phyloP scores from a whole-genome alignment of 2,113 vertebrate species.

The Aplodontia rufa region DNA sequence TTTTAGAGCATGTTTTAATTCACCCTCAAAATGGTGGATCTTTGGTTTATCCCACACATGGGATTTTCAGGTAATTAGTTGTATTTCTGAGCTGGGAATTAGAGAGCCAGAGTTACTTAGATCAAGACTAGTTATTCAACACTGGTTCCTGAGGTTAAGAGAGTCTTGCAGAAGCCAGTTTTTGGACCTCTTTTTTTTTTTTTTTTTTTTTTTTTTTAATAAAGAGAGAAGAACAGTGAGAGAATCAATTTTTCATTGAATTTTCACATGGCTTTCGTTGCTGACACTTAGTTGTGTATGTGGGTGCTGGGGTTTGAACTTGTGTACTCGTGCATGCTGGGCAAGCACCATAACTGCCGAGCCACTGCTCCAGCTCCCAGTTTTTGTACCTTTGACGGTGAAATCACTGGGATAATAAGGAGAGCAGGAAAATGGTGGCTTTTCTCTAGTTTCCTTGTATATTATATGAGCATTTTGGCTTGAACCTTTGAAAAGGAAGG shows the following conservation, averaged over 20 bases:
- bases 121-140: neutral
- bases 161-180: neutral
- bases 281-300: too few relatives aligned
- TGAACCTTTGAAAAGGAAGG: neutral
- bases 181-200: too few relatives aligned
- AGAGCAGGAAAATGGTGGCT: neutral
- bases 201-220: too few relatives aligned
- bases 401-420: neutral
- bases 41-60: neutral
- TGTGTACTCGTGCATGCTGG: too few relatives aligned
- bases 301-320: too few relatives aligned
- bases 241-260: too few relatives aligned
- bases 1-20: neutral
- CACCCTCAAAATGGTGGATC: neutral
- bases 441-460: neutral
- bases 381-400: neutral
- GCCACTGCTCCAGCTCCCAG: too few relatives aligned
- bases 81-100: neutral
- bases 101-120: neutral
- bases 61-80: constrained; percentile 9
- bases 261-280: too few relatives aligned
- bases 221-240: too few relatives aligned
- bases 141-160: neutral
- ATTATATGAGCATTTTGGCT: neutral
- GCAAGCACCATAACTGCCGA: too few relatives aligned